Base-by-base conservation (phyloP, 2,113 vertebrate genomes). In the Menura novaehollandiae region DNA sequence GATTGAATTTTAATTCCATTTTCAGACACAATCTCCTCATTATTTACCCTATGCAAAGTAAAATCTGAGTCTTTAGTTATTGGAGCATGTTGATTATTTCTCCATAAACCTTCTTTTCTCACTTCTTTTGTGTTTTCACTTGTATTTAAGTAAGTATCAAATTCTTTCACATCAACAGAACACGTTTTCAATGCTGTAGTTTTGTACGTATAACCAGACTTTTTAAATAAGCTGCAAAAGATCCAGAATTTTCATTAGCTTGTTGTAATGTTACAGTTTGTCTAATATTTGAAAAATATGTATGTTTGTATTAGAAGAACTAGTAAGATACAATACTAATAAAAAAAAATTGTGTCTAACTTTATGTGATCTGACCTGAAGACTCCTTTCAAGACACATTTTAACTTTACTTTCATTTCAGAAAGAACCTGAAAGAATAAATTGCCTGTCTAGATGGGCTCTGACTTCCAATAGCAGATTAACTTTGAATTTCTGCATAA, bases 191-290 rank as follows among this genome's bases (percentile, higher is more conserved):
- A 92, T 73, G 74, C 91, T 92, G 52, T 88, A 95, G 73, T 97
- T 76, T 89, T 96, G 95, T 95, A 95, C 13, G 32, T 95, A 85
- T 41, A 96, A 73, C 81, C 92, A 90, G 98, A 82, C 84, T 83
- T 89, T 95, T 98, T 98, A 98, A 99, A 99, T 97, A 99, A 98
- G 83, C 99, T 99, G 95, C 19, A 97, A 95, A 89, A 94, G 68
- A 88, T 30, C 63, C 26, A 88, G 26, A 66, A 89, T 71, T 88
- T 52, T 33, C 13, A 63, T 89, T 60, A 91, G n/a, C 68, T 79
- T 73, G 4, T 58, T 77, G 53, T 22, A 71, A 82, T 24, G 43
- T 17, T 74, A 79, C 16, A 52, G 8, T 87, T 83, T 77, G 39
- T 73, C 41, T 56, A 73, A 64, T 33, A 78, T 62, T 86, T 90